Evolutionary conservation across 1,140 invertebrate species (phyloP), one percentile per base, ranked within the genome.

Genomic region (Matsumurasca onukii): DNA sequence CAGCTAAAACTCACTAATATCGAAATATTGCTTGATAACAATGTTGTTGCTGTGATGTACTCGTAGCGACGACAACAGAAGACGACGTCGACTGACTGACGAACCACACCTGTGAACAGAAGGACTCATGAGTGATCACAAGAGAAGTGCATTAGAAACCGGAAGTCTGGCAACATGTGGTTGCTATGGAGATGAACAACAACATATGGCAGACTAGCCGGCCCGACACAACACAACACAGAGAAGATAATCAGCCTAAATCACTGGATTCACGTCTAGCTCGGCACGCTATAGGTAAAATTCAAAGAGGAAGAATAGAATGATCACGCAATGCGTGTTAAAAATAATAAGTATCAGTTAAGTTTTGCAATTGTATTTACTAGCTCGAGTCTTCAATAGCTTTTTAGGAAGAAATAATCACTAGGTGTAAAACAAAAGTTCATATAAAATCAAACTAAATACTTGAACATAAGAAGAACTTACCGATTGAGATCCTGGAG

Each of bases 21-120:
- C 55, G 22, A 24, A 59, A 29, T 59, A 59, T 59, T 59, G 55
- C 55, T 59, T 27, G 30, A 25, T 2, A 59, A 59, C 55, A 59
- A 59, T 59, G 55, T 27, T 59, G 55, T 59, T 24, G 25, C 24
- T 59, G 24, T 22, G 15, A 24, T 12, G 25, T 25, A 9, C 13
- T 59, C 55, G 55, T n/a, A n/a, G n/a, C n/a, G n/a, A n/a, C n/a
- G n/a, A n/a, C n/a, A n/a, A 27, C 30, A 22, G 55, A 5, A 39
- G 34, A 39, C 34, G 34, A 5, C 5, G 55, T 59, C 55, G 55
- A 9, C 9, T 12, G 34, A 17, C 5, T n/a, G 49, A 25, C 22
- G 55, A 59, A 59, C 55, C 25, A 59, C 55, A 59, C 55, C 55
- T 59, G 55, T 59, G 55, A 59, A 59, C 22, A 59, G 55, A 59